A percentile compares a stretch with the other conserved stretches of the same genome.
phyloP scores from a whole-genome alignment of 2,113 vertebrate species.

The Cryptoleucopteryx plumbea region DNA sequence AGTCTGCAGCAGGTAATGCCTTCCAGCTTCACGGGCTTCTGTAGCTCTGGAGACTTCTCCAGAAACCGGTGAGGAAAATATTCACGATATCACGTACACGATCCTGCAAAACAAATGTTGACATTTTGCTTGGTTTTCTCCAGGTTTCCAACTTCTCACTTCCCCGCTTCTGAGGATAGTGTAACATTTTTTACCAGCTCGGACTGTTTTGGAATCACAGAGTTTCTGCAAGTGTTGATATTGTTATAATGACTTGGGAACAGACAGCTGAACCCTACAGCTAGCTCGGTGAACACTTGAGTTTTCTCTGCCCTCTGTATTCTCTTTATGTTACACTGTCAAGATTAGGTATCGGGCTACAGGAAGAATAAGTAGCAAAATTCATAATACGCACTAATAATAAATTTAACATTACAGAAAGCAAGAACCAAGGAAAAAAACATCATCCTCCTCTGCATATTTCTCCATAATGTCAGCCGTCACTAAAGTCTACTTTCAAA shows the following conservation, averaged over 20 bases:
- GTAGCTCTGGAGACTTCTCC: not conserved
- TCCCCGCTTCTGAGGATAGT: not conserved
- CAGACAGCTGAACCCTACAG: no score
- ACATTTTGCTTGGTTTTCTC: not conserved
- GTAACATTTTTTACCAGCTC: fast-evolving
- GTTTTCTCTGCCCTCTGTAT: not conserved
- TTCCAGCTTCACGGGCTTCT: no score
- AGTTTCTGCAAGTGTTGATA: not conserved
- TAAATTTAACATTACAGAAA: not conserved
- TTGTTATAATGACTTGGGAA: not conserved
- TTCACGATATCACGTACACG: no score
- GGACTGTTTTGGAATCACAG: not conserved
- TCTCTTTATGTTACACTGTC: not conserved
- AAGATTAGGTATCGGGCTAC: not conserved
- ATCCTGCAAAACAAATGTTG: not conserved
- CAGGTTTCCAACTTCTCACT: not conserved
- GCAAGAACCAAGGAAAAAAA: not conserved
- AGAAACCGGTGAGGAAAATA: not conserved
- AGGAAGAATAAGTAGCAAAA: not conserved
- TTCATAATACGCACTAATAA: not conserved
- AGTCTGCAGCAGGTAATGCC: not conserved
- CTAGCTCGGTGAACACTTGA: fast-evolving
- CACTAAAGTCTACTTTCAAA: not conserved
- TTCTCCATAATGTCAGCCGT: not conserved
- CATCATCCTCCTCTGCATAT: not conserved